Evolutionary conservation across 2,888 invertebrate species (phyloP), one percentile per base, ranked within the genome.

Genomic region (Coelogynopora nodosa): DNA sequence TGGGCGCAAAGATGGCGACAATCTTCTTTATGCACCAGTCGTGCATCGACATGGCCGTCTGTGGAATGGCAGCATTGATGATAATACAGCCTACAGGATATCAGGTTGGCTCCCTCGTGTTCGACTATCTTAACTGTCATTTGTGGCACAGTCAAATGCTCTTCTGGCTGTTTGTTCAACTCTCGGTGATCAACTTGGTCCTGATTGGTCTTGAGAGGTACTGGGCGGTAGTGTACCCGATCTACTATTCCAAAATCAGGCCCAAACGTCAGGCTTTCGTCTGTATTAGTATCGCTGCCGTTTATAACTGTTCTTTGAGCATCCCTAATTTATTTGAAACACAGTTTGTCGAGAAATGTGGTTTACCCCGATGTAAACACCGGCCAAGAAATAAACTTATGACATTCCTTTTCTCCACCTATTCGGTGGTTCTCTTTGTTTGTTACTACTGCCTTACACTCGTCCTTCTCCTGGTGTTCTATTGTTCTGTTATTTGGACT

Each of bases 121-220:
- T 74, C 2, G 82, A 82, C 30, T 27, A 82, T 23, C 2, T 82
- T 2, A 28, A 27, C 31, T 86, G 86, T 84, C 81, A 29, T 23
- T 2, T 83, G n/a, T 86, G 86, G 86, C 86, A 86, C 31, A 86
- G 84, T 84, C 82, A 30, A 26, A 27, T 84, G 5, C 13, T n/a
- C 18, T 86, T 30, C 27, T 84, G 81, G 81, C 49, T 86, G 2
- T 30, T 13, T 84, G 86, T 86, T 29, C 86, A 86, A 28, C n/a
- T 86, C n/a, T 86, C 86, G 0, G 31, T 86, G 2, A 31, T 26
- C 29, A 86, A 86, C 29, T 23, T 86, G 30, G 86, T 86, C 1
- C 26, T 86, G 0, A 85, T 86, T 30, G 83, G 86, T 29, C 82
- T 86, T 30, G 86, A 86, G 30, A 26, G 86, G 5, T 86, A 85